phyloP scores from a whole-genome alignment of 1,140 invertebrate genomes.

The Drosophila lini region DNA sequence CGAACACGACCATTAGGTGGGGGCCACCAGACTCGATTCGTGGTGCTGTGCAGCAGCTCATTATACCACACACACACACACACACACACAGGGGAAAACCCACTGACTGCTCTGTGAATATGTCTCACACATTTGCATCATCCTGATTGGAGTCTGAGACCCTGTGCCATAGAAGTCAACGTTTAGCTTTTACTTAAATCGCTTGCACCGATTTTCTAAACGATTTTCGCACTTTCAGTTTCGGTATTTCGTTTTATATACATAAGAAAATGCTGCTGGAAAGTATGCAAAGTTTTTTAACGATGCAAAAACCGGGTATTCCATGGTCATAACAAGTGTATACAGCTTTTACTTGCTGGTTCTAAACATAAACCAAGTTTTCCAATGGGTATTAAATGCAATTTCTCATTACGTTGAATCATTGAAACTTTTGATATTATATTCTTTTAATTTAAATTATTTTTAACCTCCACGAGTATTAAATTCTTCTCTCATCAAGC shows the following conservation, averaged over 20 bases:
- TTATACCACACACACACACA: constrained; percentile 47
- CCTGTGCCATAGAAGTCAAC: constrained; percentile 34
- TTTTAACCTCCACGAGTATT: not conserved
- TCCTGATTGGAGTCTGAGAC: constrained; percentile 26
- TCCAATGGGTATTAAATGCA: not conserved
- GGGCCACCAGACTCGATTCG: constrained; percentile 19
- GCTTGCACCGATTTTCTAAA: constrained; percentile 23
- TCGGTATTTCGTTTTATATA: not conserved
- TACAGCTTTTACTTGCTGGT: no score
- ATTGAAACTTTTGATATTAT: not conserved
- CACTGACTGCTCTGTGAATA: constrained; percentile 28
- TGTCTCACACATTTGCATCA: constrained; percentile 59
- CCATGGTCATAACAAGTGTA: not conserved
- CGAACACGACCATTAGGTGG: constrained; percentile 44
- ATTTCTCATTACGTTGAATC: not conserved
- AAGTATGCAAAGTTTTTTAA: not conserved
- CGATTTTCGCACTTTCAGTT: constrained; percentile 4
- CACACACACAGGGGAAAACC: no score
- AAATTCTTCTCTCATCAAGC: not conserved
- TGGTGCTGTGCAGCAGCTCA: constrained; percentile 54
- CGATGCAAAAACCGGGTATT: not conserved
- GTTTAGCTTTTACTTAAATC: constrained; percentile 36
- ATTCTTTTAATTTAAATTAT: not conserved
- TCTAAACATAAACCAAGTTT: no score
- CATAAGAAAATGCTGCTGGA: not conserved